These are phyloP conservation scores for Zaprionus vittiger DNA, from an alignment of 1,140 invertebrate species.

Conservation along the genomic window DNA sequence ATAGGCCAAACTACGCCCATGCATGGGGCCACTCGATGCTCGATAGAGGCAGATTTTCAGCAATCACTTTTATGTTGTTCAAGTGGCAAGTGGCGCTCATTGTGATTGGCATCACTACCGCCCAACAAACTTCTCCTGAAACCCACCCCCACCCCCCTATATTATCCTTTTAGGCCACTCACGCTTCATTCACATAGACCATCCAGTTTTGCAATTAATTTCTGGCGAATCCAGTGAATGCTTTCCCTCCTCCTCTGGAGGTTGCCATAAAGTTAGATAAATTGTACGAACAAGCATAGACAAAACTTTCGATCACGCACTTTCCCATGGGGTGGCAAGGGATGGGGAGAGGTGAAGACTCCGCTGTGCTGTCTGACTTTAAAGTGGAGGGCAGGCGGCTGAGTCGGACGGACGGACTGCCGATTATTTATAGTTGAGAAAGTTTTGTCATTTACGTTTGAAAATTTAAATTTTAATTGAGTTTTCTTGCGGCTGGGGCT, in stretches of 20 bases:
- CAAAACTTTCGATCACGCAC: constrained; percentile 81
- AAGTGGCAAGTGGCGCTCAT: constrained; percentile 64
- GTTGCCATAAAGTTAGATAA: constrained; percentile 79
- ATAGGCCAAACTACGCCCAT: neutral
- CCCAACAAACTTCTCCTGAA: constrained; percentile 16
- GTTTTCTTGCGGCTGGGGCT: constrained; percentile 62
- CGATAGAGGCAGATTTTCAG: constrained; percentile 68
- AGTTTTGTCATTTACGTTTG: constrained; percentile 82
- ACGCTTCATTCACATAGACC: constrained; percentile 39
- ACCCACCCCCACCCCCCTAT: neutral
- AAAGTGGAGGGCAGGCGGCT: constrained; percentile 59
- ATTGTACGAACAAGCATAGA: constrained; percentile 70
- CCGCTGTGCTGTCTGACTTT: constrained; percentile 70
- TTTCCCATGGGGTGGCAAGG: constrained; percentile 39
- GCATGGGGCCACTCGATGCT: neutral
- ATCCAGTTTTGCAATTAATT: constrained; percentile 81
- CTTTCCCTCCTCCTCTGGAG: constrained; percentile 40
- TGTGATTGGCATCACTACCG: constrained; percentile 63
- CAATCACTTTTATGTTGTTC: constrained; percentile 81
- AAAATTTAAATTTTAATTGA: constrained; percentile 83
- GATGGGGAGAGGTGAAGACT: constrained; percentile 3
- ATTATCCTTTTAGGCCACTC: constrained; percentile 4
- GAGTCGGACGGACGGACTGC: constrained; percentile 42
- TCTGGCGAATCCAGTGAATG: constrained; percentile 68
- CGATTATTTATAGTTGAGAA: constrained; percentile 82